These are phyloP conservation scores for Laterallus jamaicensis DNA, from an alignment of 2,113 vertebrate genomes.

Conservation along the genomic window DNA sequence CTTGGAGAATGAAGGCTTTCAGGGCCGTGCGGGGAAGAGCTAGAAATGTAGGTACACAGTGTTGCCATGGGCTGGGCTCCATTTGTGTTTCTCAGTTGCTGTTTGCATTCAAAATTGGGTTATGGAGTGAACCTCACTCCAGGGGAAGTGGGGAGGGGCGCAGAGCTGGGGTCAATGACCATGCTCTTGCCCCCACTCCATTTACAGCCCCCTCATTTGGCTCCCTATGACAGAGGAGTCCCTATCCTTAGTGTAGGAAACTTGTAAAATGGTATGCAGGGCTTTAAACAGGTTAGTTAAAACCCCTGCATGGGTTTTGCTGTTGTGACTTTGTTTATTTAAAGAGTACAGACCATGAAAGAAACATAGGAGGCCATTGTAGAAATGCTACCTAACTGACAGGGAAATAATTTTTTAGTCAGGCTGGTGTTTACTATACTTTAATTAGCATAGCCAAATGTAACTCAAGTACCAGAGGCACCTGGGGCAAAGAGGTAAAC, in stretches of 20 bases:
- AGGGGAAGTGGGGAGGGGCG: not conserved
- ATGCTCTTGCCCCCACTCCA: not conserved
- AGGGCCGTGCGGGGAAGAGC: not conserved
- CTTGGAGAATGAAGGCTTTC: not conserved
- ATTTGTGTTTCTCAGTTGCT: not conserved
- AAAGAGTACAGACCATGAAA: not conserved
- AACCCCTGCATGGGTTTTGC: not conserved
- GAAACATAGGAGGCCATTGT: not conserved
- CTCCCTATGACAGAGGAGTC: accelerated
- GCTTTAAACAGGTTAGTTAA: not conserved
- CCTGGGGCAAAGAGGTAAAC: not conserved
- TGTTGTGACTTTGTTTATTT: not conserved
- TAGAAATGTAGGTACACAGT: not conserved
- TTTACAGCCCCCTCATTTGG: not conserved
- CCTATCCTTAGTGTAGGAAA: not conserved
- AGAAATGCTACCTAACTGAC: not conserved
- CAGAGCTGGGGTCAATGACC: not conserved
- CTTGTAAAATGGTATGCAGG: not conserved
- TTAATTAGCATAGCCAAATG: not conserved
- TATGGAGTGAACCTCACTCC: not conserved
- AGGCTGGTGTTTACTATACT: not conserved
- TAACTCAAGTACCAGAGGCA: not conserved
- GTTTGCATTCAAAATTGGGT: not conserved
- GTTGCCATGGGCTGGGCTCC: not conserved
- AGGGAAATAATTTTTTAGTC: not conserved